Evolutionary conservation across 2,113 vertebrate genomes (phyloP).

Genomic region (Sebastes schlegelii): DNA sequence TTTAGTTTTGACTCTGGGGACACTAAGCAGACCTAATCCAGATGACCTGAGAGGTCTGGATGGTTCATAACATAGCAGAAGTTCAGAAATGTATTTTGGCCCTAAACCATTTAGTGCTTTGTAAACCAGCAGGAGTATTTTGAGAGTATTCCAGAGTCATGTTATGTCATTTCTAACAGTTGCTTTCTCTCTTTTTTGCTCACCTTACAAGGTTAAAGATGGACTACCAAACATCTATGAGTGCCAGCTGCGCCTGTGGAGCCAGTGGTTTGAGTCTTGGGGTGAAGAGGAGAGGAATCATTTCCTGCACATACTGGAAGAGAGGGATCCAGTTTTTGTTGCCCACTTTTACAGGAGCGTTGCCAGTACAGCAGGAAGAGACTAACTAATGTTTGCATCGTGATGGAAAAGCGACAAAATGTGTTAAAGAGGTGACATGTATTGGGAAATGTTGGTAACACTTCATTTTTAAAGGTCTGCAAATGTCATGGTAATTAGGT

Average conservation of each 20-base stretch:
- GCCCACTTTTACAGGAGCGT: conserved; percentile 87
- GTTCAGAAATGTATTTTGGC: too few species aligned
- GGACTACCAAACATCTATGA: conserved; percentile 90
- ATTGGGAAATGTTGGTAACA: background rate
- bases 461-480: too few species aligned
- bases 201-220: conserved; percentile 79
- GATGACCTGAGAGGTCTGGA: too few species aligned
- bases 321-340: conserved; percentile 86
- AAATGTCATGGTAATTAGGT: too few species aligned
- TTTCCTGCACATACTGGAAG: conserved; percentile 88
- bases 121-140: too few species aligned
- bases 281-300: conserved; percentile 89
- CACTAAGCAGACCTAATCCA: too few species aligned
- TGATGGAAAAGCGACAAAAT: conserved; percentile 1
- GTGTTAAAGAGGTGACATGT: conserved; percentile 2
- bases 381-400: conserved; percentile 55
- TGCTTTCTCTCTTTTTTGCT: conserved; percentile 2
- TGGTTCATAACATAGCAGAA: too few species aligned
- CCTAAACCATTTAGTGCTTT: too few species aligned
- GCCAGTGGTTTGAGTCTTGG: conserved; percentile 93
- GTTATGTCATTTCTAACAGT: background rate
- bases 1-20: too few species aligned
- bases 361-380: conserved; percentile 86
- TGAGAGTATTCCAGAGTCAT: too few species aligned
- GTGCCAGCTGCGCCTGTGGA: conserved; percentile 92